phyloP scores from a whole-genome alignment of 2,888 invertebrate species.

The Lymantria dispar region DNA sequence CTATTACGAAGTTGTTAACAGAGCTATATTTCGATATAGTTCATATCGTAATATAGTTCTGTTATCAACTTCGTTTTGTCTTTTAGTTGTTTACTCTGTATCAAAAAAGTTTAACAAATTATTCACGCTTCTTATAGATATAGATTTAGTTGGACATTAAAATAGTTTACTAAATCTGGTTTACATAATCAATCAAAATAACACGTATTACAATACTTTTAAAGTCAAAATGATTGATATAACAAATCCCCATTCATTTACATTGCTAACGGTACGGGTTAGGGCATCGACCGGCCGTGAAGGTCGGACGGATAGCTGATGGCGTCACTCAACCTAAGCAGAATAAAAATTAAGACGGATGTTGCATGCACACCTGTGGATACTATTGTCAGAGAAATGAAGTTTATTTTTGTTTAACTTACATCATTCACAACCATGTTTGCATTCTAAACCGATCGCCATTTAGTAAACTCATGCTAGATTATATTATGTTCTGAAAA shows the following conservation, averaged over 20 bases:
- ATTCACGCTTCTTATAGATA: too few relatives aligned
- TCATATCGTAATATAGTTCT: too few relatives aligned
- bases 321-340: constrained; percentile 52
- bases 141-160: too few relatives aligned
- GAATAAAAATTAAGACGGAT: constrained; percentile 31
- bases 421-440: constrained; percentile 10
- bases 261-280: constrained; percentile 54
- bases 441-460: too few relatives aligned
- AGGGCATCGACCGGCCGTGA: constrained; percentile 65
- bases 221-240: not conserved
- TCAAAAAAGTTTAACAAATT: too few relatives aligned
- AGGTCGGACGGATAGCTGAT: constrained; percentile 52
- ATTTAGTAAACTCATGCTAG: too few relatives aligned
- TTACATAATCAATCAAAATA: not conserved
- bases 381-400: constrained; percentile 14
- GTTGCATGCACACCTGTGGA: constrained; percentile 21
- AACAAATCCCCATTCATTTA: constrained; percentile 36
- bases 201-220: not conserved
- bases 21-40: too few relatives aligned
- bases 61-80: too few relatives aligned
- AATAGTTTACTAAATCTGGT: too few relatives aligned
- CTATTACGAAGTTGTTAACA: too few relatives aligned
- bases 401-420: not conserved
- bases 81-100: too few relatives aligned
- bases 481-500: too few relatives aligned